Percentiles rank a stretch among this genome's conserved stretches.
These are phyloP conservation scores for Augochlorella aurata DNA, from an alignment of 2,888 invertebrate species.

Conservation along the genomic window DNA sequence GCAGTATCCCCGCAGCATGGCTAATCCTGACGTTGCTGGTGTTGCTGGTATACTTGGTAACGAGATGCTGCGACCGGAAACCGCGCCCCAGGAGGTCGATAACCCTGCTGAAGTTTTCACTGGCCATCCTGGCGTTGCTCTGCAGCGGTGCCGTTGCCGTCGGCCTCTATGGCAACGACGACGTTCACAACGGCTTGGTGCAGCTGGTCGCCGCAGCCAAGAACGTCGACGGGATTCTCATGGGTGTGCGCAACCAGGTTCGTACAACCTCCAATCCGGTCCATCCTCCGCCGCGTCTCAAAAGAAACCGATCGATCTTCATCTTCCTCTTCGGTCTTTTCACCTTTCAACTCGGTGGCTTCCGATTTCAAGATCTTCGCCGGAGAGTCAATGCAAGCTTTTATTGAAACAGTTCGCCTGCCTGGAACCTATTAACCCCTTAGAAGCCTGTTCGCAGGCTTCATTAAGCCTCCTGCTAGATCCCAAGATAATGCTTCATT, in stretches of 20 bases:
- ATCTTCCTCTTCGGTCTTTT: too few relatives aligned
- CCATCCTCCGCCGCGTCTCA: neutral
- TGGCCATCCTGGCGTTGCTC: slow-evolving; percentile 91
- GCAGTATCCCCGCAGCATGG: slow-evolving; percentile 96
- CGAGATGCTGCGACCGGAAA: slow-evolving; percentile 97
- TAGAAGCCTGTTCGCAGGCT: too few relatives aligned
- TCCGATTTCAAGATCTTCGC: too few relatives aligned
- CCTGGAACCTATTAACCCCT: too few relatives aligned
- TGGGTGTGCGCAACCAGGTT: slow-evolving; percentile 92
- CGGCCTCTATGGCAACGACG: slow-evolving; percentile 96
- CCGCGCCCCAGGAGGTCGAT: slow-evolving; percentile 94
- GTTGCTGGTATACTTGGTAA: slow-evolving; percentile 95
- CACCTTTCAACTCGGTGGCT: too few relatives aligned
- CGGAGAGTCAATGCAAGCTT: too few relatives aligned
- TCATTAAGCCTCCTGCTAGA: too few relatives aligned
- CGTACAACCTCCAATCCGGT: neutral
- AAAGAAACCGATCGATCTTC: neutral
- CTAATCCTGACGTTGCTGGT: slow-evolving; percentile 94
- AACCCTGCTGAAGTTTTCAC: slow-evolving; percentile 90
- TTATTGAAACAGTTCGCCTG: too few relatives aligned
- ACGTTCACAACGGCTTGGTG: slow-evolving; percentile 91
- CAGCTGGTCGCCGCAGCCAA: slow-evolving; percentile 91
- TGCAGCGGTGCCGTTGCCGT: slow-evolving; percentile 95
- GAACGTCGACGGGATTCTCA: slow-evolving; percentile 91
- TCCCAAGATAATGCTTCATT: too few relatives aligned